Evolutionary conservation across 1,140 invertebrate genomes (phyloP).

Genomic region (Formica selysi): DNA sequence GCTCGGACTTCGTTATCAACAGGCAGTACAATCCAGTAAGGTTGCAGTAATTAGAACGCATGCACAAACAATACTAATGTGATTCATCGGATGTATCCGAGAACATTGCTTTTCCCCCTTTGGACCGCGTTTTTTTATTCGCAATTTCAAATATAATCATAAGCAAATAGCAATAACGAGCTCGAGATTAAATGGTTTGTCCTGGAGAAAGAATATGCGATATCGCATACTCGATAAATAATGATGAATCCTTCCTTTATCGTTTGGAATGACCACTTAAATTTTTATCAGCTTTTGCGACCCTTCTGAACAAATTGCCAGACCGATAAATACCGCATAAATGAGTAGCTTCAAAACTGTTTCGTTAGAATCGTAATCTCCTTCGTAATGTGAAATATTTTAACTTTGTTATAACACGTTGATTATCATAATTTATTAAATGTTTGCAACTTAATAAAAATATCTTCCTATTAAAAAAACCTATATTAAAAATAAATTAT

Average conservation of each 20-base stretch:
- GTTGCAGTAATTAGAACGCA: slow-evolving; percentile 60
- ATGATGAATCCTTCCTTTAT: slow-evolving; percentile 14
- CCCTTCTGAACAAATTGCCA: slow-evolving; percentile 27
- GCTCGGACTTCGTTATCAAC: slow-evolving; percentile 23
- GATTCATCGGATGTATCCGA: slow-evolving; percentile 62
- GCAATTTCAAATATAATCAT: neutral
- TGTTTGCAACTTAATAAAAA: neutral
- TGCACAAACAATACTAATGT: slow-evolving; percentile 41
- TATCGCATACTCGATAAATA: neutral
- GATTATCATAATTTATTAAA: slow-evolving; percentile 29
- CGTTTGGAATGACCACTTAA: slow-evolving; percentile 15
- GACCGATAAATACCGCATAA: slow-evolving; percentile 18
- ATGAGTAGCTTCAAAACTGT: neutral
- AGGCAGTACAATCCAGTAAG: slow-evolving; percentile 37
- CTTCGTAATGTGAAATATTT: slow-evolving; percentile 10
- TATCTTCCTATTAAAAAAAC: neutral
- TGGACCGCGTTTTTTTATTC: slow-evolving; percentile 48
- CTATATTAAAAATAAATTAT: slow-evolving; percentile 2
- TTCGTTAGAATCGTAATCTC: slow-evolving; percentile 2
- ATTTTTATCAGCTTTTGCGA: slow-evolving; percentile 43
- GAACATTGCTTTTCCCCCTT: slow-evolving; percentile 72
- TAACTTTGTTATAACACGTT: neutral
- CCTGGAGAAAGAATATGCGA: neutral
- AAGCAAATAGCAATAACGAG: neutral
- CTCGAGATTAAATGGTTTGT: neutral